These are phyloP conservation scores for Alca torda DNA, from an alignment of 2,797 vertebrate genomes.

Conservation along the genomic window DNA sequence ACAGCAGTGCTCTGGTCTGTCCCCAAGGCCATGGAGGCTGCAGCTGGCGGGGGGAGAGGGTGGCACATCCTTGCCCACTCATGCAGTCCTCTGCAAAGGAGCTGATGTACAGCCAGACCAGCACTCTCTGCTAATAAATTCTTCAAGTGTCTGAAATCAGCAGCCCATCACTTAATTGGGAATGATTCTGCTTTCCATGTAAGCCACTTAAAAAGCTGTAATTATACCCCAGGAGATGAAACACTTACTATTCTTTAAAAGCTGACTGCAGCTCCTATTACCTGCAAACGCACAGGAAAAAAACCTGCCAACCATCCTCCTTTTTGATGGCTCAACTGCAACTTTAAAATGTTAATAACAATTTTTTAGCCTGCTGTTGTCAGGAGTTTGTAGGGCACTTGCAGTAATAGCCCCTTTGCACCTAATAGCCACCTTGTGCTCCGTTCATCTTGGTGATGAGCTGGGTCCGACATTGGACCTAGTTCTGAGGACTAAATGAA, in stretches of 20 bases:
- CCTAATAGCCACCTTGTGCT: neutral
- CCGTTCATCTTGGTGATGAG: neutral
- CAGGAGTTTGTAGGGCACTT: neutral
- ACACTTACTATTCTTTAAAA: neutral
- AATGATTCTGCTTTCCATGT: neutral
- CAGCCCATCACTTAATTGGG: neutral
- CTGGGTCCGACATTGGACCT: fast-evolving
- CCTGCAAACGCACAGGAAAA: neutral
- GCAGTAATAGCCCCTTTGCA: neutral
- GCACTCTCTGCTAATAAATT: neutral
- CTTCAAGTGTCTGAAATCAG: neutral
- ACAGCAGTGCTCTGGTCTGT: neutral
- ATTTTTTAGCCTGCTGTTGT: neutral
- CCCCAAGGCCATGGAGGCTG: neutral
- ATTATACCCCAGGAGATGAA: neutral
- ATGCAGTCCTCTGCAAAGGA: fast-evolving
- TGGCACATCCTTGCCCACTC: neutral
- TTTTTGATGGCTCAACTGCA: neutral
- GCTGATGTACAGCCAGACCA: neutral
- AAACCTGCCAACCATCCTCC: neutral
- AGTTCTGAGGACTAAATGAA: neutral
- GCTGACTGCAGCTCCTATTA: neutral
- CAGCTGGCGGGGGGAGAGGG: neutral
- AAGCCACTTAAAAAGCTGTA: neutral
- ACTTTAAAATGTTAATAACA: neutral